Evolutionary conservation across 2,113 vertebrate species (phyloP).

Genomic region (Phrynosoma blainvillii): DNA sequence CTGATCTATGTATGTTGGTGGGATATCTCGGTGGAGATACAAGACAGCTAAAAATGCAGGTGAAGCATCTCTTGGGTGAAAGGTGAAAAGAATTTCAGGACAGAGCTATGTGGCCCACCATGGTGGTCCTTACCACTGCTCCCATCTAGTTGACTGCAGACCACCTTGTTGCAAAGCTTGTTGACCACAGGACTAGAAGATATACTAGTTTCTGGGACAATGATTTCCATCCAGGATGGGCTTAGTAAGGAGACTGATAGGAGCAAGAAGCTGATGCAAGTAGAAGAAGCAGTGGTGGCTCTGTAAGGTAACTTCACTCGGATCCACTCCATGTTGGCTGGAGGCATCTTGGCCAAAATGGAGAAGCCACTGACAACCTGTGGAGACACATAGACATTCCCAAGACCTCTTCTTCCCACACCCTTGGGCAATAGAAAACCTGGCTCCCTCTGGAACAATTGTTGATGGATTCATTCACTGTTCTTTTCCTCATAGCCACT

Average conservation of each 20-base stretch:
- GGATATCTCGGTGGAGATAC: neutral
- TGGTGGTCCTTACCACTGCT: neutral
- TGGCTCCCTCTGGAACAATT: neutral
- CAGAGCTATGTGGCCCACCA: neutral
- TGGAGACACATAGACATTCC: neutral
- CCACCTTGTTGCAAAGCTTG: neutral
- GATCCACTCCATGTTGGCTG: neutral
- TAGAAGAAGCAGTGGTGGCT: neutral
- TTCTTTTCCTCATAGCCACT: neutral
- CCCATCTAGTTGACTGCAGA: neutral
- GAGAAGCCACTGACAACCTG: neutral
- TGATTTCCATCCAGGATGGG: neutral
- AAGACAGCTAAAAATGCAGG: neutral
- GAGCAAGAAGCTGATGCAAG: constrained; percentile 12
- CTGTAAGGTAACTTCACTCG: neutral
- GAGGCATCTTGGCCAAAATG: neutral
- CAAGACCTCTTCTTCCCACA: neutral
- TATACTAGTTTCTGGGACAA: neutral
- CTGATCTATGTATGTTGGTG: neutral
- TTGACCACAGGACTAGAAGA: neutral
- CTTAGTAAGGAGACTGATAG: constrained; percentile 1
- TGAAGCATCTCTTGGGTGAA: neutral
- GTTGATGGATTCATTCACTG: too few species aligned
- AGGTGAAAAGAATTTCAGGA: too few species aligned
- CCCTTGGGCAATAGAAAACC: neutral